Evolutionary conservation across 2,888 invertebrate genomes (phyloP).

Genomic region (Xestia sexstrigata): DNA sequence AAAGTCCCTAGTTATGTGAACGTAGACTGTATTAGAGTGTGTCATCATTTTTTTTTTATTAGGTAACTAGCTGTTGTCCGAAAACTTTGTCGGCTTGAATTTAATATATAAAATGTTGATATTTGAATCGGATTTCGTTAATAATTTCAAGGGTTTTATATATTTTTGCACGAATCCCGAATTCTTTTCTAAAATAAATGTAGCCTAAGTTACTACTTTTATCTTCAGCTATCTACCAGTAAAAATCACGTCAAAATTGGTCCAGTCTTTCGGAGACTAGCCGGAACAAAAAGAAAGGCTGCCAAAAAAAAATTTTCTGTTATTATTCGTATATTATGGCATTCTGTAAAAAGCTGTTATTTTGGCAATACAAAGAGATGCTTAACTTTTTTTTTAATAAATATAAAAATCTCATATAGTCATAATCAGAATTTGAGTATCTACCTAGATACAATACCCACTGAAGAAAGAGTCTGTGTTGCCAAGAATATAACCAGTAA

Average conservation of each 20-base stretch:
- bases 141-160: neutral
- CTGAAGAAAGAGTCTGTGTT: neutral
- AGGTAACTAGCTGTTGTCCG: neutral
- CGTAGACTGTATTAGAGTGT: neutral
- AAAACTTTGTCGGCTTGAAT: neutral
- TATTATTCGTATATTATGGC: too few relatives aligned
- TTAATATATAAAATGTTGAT: neutral
- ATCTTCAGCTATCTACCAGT: neutral
- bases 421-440: neutral
- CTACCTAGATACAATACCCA: too few relatives aligned
- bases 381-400: neutral
- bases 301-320: neutral
- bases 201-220: too few relatives aligned
- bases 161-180: too few relatives aligned
- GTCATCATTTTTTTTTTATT: neutral
- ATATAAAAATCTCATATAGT: too few relatives aligned
- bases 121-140: neutral
- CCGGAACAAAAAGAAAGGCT: neutral
- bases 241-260: neutral
- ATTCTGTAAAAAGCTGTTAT: neutral
- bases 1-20: neutral
- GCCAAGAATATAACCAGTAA: conserved; percentile 32
- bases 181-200: too few relatives aligned
- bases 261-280: neutral
- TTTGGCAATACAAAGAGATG: neutral